Conservation (phyloP, 2,888 invertebrate genomes). For the Drosophila atroscutellata region DNA sequence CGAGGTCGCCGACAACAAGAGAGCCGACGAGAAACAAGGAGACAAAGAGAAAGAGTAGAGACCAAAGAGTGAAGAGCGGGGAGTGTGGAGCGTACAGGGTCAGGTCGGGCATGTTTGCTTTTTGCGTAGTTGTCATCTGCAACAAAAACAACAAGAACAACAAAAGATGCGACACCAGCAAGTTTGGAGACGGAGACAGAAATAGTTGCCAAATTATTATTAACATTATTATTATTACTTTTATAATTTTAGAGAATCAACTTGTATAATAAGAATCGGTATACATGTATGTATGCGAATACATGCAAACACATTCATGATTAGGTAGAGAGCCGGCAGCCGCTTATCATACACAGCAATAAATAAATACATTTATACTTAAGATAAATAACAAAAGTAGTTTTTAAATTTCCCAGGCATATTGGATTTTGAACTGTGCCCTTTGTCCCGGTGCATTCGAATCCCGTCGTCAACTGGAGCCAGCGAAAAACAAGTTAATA, state of each 20-base stretch:
- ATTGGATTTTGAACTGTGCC: neutral
- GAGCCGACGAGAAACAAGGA: neutral
- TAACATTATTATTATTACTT: slow-evolving; percentile 67
- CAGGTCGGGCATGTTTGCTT: slow-evolving; percentile 14
- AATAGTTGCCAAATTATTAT: slow-evolving; percentile 68
- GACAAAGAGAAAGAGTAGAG: neutral
- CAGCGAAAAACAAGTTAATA: neutral
- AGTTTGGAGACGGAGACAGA: slow-evolving; percentile 10
- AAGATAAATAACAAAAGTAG: neutral
- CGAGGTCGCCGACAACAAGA: slow-evolving; percentile 55
- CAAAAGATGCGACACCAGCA: slow-evolving; percentile 2
- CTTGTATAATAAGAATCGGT: slow-evolving; percentile 32
- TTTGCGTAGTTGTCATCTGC: slow-evolving; percentile 53
- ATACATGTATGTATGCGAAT: neutral
- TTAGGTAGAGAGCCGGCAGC: slow-evolving; percentile 15
- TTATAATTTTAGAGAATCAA: slow-evolving; percentile 60
- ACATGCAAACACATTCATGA: neutral
- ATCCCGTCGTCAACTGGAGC: neutral
- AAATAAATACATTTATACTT: neutral
- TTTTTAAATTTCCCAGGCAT: neutral
- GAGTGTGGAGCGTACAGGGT: slow-evolving; percentile 10
- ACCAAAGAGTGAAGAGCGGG: neutral
- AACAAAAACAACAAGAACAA: slow-evolving; percentile 27
- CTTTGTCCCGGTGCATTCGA: neutral
- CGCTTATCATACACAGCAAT: slow-evolving; percentile 7